phyloP scores from a whole-genome alignment of 1,140 invertebrate genomes.

The Papilio machaon region DNA sequence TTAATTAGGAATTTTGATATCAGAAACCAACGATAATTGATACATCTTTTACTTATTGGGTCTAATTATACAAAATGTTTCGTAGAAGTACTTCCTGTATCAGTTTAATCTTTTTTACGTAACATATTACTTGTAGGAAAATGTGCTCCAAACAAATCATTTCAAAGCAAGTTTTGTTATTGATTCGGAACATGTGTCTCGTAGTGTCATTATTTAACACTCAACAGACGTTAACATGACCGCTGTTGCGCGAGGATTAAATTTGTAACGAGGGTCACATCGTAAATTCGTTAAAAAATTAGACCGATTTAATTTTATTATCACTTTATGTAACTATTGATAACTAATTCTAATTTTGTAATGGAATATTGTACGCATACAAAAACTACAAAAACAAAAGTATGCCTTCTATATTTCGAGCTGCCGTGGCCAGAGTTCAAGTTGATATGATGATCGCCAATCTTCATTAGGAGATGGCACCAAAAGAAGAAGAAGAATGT shows the following conservation, averaged over 20 bases:
- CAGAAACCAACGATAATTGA: too few relatives aligned
- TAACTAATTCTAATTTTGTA: not conserved
- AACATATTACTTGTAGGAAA: not conserved
- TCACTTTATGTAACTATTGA: not conserved
- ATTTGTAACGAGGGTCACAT: slow-evolving; percentile 8
- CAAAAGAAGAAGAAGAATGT: too few relatives aligned
- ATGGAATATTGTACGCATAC: not conserved
- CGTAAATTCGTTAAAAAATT: slow-evolving; percentile 4
- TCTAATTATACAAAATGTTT: too few relatives aligned
- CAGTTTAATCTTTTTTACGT: too few relatives aligned
- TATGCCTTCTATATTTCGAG: too few relatives aligned
- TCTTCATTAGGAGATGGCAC: too few relatives aligned
- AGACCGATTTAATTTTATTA: not conserved
- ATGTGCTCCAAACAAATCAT: not conserved
- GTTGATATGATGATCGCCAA: too few relatives aligned
- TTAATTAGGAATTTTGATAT: too few relatives aligned
- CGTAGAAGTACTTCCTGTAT: too few relatives aligned
- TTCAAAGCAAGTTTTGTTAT: not conserved
- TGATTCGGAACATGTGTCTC: not conserved
- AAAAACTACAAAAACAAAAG: too few relatives aligned
- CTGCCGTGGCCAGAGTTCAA: too few relatives aligned
- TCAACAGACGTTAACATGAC: slow-evolving; percentile 11
- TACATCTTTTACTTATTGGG: too few relatives aligned
- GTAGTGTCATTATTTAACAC: slow-evolving; percentile 26
- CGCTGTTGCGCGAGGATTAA: not conserved